Percentiles rank a stretch among this genome's conserved stretches.
Conservation (phyloP, 2,888 invertebrate genomes). For the Podabrus alpinus region DNA sequence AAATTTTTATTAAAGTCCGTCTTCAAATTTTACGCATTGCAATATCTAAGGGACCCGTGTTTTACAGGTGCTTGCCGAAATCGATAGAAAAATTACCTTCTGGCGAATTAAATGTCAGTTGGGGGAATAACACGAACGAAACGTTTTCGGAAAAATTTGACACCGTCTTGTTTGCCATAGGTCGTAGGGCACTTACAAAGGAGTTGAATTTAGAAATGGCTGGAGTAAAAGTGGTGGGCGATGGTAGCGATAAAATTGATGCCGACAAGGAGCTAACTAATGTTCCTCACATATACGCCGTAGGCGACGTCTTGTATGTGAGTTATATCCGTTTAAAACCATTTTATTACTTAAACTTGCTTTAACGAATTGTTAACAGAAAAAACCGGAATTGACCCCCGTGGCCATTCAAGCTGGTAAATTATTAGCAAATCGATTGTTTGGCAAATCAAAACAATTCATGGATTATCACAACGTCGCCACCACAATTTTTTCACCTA, state of each 20-base stretch:
- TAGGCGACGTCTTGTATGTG: conserved; percentile 89
- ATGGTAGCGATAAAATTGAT: conserved; percentile 71
- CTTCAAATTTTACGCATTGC: not conserved
- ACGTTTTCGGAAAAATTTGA: conserved; percentile 69
- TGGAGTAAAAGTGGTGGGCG: conserved; percentile 68
- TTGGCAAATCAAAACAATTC: conserved; percentile 60
- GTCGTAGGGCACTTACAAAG: conserved; percentile 76
- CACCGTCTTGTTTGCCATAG: conserved; percentile 88
- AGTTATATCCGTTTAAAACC: conserved; percentile 46
- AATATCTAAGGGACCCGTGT: not conserved
- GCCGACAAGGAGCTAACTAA: conserved; percentile 83
- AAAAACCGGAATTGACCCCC: conserved; percentile 88
- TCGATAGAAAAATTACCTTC: conserved; percentile 71
- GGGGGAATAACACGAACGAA: conserved; percentile 58
- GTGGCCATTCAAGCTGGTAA: conserved; percentile 94
- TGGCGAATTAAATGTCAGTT: conserved; percentile 71
- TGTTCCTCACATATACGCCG: conserved; percentile 86
- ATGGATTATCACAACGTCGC: conserved; percentile 90
- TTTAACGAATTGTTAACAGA: conserved; percentile 50
- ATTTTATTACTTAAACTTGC: not conserved
- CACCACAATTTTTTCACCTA: conserved; percentile 93
- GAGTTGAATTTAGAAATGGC: conserved; percentile 73
- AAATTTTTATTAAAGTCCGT: conserved; percentile 67
- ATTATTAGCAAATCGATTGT: conserved; percentile 79
- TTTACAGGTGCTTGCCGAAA: conserved; percentile 65